Evolutionary conservation across 2,888 invertebrate species (phyloP).

Genomic region (Pristionchus exspectatus): DNA sequence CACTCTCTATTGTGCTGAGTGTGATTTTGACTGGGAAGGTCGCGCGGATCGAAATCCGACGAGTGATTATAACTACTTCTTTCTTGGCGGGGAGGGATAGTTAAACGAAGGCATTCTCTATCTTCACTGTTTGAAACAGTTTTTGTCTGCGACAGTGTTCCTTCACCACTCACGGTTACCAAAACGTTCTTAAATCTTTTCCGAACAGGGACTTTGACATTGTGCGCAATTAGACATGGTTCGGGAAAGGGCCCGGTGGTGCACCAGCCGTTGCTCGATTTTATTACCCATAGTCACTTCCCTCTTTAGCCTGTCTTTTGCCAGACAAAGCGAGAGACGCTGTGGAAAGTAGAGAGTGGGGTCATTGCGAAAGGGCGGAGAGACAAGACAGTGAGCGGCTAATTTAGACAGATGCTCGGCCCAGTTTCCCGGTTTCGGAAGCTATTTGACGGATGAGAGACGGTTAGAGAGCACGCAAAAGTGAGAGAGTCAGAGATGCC

Average conservation of each 20-base stretch:
- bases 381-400: not conserved
- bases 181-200: too few species aligned
- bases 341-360: not conserved
- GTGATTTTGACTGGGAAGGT: not conserved
- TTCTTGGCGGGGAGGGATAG: too few species aligned
- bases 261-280: not conserved
- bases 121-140: too few species aligned
- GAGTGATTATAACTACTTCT: too few species aligned
- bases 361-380: not conserved
- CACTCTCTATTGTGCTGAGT: too few species aligned
- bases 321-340: not conserved
- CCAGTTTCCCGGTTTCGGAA: not conserved
- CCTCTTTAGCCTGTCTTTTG: not conserved
- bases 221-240: not conserved
- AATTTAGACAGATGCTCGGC: constrained; percentile 30
- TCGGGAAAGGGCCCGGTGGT: not conserved
- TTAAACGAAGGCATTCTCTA: too few species aligned
- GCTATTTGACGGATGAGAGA: not conserved
- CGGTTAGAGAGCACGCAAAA: not conserved
- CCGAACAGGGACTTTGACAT: not conserved
- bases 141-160: too few species aligned
- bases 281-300: not conserved
- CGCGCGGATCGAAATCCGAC: not conserved
- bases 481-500: not conserved
- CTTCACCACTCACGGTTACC: too few species aligned